These are phyloP conservation scores for Triplophysa yarkandensis DNA, from an alignment of 2,797 vertebrate species.

Conservation along the genomic window DNA sequence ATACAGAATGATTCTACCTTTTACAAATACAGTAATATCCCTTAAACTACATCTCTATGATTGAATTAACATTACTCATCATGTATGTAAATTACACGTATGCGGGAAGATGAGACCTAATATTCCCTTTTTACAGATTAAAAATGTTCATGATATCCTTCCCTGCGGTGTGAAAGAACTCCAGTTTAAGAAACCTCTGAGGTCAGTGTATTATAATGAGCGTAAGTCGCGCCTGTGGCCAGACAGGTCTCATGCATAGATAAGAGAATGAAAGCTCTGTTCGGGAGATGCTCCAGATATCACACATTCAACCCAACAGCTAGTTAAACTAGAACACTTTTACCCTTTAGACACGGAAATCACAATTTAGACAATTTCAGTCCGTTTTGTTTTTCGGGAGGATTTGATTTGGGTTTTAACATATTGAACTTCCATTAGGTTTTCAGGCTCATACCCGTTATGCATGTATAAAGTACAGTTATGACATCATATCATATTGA, in stretches of 20 bases:
- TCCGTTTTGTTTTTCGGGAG: too few relatives aligned
- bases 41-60: neutral
- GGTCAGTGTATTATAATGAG: neutral
- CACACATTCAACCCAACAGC: constrained; percentile 28
- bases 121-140: neutral
- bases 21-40: too few relatives aligned
- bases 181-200: neutral
- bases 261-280: constrained; percentile 20
- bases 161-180: neutral
- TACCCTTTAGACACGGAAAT: constrained; percentile 22
- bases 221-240: constrained; percentile 6
- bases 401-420: too few relatives aligned
- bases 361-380: constrained; percentile 19
- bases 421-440: too few relatives aligned
- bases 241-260: constrained; percentile 28
- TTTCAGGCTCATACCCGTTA: too few relatives aligned
- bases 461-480: too few relatives aligned
- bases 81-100: neutral
- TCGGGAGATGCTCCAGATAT: constrained; percentile 1
- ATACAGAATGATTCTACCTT: too few relatives aligned
- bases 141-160: neutral
- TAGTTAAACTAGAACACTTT: constrained; percentile 10
- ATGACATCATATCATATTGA: too few relatives aligned
- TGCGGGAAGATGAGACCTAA: neutral
- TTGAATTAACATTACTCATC: neutral